Evolutionary conservation across 1,140 invertebrate genomes (phyloP).

Genomic region (Rhyzopertha dominica): DNA sequence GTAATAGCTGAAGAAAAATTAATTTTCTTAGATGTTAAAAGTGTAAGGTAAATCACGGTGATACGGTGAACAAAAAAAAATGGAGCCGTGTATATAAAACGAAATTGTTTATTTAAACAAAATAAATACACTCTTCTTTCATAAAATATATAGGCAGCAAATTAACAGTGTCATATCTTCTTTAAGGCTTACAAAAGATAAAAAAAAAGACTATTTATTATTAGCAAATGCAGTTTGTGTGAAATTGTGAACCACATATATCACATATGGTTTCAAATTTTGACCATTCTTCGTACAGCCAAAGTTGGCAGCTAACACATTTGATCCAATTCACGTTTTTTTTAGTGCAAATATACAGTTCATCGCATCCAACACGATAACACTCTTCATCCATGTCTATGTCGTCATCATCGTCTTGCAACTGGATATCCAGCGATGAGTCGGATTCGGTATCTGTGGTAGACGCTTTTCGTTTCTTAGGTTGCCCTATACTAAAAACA

Average conservation of each 20-base stretch:
- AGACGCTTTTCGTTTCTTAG: constrained; percentile 1
- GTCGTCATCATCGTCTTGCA: constrained; percentile 4
- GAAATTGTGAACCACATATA: constrained; percentile 5
- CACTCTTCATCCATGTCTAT: neutral
- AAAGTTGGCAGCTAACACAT: constrained; percentile 4
- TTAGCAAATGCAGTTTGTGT: neutral
- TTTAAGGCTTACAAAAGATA: constrained; percentile 1
- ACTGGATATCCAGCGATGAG: constrained; percentile 1
- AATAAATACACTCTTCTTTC: constrained; percentile 2
- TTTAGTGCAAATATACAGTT: constrained; percentile 6
- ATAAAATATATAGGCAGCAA: constrained; percentile 2
- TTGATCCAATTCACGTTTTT: constrained; percentile 6
- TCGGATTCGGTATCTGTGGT: constrained; percentile 2
- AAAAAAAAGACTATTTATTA: neutral
- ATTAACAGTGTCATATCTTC: constrained; percentile 3
- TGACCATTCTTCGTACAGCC: constrained; percentile 5
- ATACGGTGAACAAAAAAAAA: constrained; percentile 6
- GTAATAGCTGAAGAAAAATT: too few species aligned
- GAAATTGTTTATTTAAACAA: constrained; percentile 2
- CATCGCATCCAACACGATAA: constrained; percentile 4
- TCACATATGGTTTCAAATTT: constrained; percentile 6
- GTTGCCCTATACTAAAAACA: too few species aligned
- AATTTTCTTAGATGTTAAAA: too few species aligned
- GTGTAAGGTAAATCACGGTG: constrained; percentile 1
- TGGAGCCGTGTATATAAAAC: constrained; percentile 1